Base-by-base conservation (phyloP, 2,888 invertebrate genomes). In the Alsophila aescularia region DNA sequence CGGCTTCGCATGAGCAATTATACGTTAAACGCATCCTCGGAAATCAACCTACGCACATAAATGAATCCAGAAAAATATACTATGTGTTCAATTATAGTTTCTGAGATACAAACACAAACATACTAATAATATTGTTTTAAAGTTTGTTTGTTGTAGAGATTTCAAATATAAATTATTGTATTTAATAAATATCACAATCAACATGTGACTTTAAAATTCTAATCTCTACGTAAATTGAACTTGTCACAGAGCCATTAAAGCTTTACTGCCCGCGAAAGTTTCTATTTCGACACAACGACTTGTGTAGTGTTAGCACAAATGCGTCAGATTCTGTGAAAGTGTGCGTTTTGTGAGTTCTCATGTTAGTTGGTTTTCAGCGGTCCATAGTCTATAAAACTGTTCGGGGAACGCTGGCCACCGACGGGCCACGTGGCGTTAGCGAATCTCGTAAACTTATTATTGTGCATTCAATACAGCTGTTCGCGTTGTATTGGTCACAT, bases 381-480 rank as follows among this genome's bases (percentile, higher is more conserved):
- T 75, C 85, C 88, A 77, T 86, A 80, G 81, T 83, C 87, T 72
- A 90, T 90, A 89, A 89, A 90, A 83, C 75, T 44, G 74, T 90
- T 90, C 90, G 79, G 58, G 69, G 90, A 89, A 73, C 69, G 69
- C 62, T 73, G 78, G 75, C 83, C 86, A 78, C 81, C 80, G 76
- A 18, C 50, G 45, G 18, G 71, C 77, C 62, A 52, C 52, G 62
- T 58, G 62, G 60, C 62, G 44, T 62, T 42, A 48, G 58, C 44
- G 42, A 58, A 14, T 56, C 52, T 56, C 62, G 41, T 59, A 58
- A 62, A 59, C 53, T 54, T 65, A 60, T 58, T 62, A 65, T 52
- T 52, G 48, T 47, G 44, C 47, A 15, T 40, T 54, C 51, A 35
- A 36, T 15, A 31, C 41, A 47, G 41, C 41, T 36, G 45, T 29